Percentiles rank a stretch among this genome's conserved stretches.
These are phyloP conservation scores for Pollenia amentaria DNA, from an alignment of 2,888 invertebrate species.

Conservation along the genomic window DNA sequence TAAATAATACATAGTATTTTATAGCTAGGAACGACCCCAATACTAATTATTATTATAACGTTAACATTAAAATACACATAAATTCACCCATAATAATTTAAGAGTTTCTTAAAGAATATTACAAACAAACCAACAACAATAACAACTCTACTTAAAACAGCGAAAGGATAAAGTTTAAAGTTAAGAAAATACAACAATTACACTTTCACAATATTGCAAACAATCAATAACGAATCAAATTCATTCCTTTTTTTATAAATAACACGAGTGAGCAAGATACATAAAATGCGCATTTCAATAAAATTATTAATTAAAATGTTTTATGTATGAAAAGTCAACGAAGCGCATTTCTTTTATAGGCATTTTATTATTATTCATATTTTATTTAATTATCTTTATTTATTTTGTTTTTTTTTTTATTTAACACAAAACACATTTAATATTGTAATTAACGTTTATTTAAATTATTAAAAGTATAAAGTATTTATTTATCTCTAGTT, in stretches of 20 bases:
- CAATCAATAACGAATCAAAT: constrained; percentile 69
- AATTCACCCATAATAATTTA: constrained; percentile 26
- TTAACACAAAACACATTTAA: constrained; percentile 50
- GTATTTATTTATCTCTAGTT: constrained; percentile 73
- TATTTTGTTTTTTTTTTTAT: constrained; percentile 34
- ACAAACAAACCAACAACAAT: neutral
- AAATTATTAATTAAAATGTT: constrained; percentile 25
- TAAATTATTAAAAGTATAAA: constrained; percentile 67
- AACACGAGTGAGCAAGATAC: constrained; percentile 62
- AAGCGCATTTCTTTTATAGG: constrained; percentile 73
- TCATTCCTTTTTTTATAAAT: constrained; percentile 73
- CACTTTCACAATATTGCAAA: constrained; percentile 49
- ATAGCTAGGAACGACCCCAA: constrained; percentile 67
- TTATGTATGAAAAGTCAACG: constrained; percentile 65
- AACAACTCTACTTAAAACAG: constrained; percentile 68
- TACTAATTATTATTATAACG: constrained; percentile 44
- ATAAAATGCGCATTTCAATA: constrained; percentile 71
- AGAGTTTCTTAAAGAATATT: constrained; percentile 38
- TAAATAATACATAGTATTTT: constrained; percentile 79
- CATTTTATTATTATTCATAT: constrained; percentile 66
- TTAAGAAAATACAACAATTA: constrained; percentile 31
- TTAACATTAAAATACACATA: constrained; percentile 36
- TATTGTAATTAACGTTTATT: constrained; percentile 57
- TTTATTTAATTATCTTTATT: constrained; percentile 31
- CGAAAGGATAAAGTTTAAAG: constrained; percentile 55